phyloP scores from a whole-genome alignment of 1,140 invertebrate species.

The Panagrolaimus sp. region DNA sequence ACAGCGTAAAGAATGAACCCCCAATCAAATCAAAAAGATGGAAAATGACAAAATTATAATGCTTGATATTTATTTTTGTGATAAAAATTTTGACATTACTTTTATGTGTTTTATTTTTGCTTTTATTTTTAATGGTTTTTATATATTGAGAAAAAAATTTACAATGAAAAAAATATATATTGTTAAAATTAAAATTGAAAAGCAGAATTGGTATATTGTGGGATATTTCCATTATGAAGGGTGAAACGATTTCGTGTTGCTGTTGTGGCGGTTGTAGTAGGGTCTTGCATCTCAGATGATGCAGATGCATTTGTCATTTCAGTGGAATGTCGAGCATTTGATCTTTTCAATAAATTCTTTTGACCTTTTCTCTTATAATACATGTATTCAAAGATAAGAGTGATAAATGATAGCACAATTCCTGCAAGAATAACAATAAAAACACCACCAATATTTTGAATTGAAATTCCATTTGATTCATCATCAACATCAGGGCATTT shows the following conservation, averaged over 20 bases:
- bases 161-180: too few relatives aligned
- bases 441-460: constrained; percentile 92
- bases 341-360: neutral
- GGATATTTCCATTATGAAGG: too few relatives aligned
- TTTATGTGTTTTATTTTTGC: too few relatives aligned
- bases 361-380: constrained; percentile 67
- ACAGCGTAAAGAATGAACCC: too few relatives aligned
- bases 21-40: too few relatives aligned
- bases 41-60: too few relatives aligned
- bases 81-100: too few relatives aligned
- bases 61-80: too few relatives aligned
- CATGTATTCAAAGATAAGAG: constrained; percentile 87
- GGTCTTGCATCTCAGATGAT: neutral
- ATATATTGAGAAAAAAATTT: too few relatives aligned
- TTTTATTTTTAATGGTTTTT: too few relatives aligned
- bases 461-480: constrained; percentile 89
- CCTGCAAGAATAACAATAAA: constrained; percentile 93
- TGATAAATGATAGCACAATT: constrained; percentile 81
- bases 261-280: neutral
- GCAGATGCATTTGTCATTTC: constrained; percentile 1
- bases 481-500: constrained; percentile 80
- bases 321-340: constrained; percentile 5
- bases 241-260: too few relatives aligned
- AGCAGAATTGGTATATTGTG: constrained; percentile 6
- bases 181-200: constrained; percentile 13